Percentiles rank a stretch among this genome's conserved stretches.
Evolutionary conservation across 2,113 vertebrate genomes (phyloP).

Genomic region (Columbina picui): DNA sequence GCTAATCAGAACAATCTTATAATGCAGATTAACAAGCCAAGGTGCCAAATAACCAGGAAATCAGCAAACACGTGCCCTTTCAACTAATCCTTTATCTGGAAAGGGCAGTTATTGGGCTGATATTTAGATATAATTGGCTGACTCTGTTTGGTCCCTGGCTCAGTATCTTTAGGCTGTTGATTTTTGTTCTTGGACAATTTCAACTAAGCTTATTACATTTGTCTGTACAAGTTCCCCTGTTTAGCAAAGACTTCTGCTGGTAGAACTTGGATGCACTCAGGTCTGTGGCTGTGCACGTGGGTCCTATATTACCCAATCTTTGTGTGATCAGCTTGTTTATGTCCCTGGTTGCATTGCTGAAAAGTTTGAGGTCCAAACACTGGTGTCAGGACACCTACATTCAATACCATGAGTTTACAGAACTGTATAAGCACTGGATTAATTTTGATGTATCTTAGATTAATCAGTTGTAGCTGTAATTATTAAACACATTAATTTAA

Average conservation of each 20-base stretch:
- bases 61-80: neutral
- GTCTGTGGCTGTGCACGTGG: neutral
- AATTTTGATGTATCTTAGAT: neutral
- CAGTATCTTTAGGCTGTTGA: neutral
- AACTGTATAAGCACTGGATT: neutral
- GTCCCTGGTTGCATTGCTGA: neutral
- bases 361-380: neutral
- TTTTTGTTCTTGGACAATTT: neutral
- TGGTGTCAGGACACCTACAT: fast-evolving
- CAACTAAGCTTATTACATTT: neutral
- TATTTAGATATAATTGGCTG: neutral
- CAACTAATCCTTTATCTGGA: neutral
- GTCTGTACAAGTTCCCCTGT: neutral
- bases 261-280: neutral
- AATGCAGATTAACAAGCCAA: neutral
- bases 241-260: neutral
- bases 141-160: neutral
- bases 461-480: neutral
- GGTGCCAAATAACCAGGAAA: neutral
- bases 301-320: no score
- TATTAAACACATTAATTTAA: neutral
- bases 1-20: neutral
- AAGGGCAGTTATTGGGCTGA: neutral
- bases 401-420: neutral
- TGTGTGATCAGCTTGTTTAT: neutral